A percentile compares a stretch with the other conserved stretches of the same genome.
Conservation (phyloP, 2,797 vertebrate genomes). For the Cossypha niveicapilla region DNA sequence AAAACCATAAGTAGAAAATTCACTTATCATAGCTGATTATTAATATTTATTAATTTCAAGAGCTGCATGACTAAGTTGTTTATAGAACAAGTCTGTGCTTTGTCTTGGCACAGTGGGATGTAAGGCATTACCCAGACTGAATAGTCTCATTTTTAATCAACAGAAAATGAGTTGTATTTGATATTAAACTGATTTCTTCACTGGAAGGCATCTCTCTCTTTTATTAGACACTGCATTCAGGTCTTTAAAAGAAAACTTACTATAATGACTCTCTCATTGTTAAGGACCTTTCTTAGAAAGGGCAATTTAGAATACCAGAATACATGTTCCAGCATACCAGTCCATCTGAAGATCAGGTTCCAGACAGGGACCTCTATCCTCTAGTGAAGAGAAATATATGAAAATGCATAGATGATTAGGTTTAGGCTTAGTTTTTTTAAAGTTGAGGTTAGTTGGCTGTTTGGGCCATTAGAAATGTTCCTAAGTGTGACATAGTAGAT, state of each 20-base stretch:
- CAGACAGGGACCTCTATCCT: not conserved
- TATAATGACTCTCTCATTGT: not conserved
- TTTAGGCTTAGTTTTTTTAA: not conserved
- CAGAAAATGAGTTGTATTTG: not conserved
- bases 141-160: not conserved
- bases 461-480: not conserved
- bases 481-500: not conserved
- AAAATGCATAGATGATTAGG: not conserved
- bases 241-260: not conserved
- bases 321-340: not conserved
- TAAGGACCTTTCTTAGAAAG: not conserved
- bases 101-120: not conserved
- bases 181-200: not conserved
- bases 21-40: not conserved
- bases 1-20: not conserved
- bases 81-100: not conserved
- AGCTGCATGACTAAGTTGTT: not conserved
- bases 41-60: not conserved
- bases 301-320: not conserved
- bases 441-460: not conserved
- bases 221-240: not conserved
- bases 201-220: not conserved
- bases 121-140: not conserved
- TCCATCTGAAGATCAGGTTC: not conserved
- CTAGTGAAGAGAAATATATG: not conserved